Conservation (phyloP, 2,888 invertebrate genomes). For the Thymelicus sylvestris region DNA sequence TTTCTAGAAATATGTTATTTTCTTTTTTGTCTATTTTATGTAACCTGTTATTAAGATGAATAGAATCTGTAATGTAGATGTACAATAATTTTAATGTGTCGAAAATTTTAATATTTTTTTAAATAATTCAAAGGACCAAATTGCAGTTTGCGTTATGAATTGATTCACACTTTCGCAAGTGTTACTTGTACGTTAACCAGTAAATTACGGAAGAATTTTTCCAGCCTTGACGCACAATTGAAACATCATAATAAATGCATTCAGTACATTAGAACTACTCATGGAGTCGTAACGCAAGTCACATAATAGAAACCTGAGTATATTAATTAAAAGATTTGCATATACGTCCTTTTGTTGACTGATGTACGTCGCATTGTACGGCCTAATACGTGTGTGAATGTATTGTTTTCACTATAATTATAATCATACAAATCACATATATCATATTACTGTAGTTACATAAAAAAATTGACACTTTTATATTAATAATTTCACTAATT, state of each 20-base stretch:
- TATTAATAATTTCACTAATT: too few species aligned
- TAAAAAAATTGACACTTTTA: too few species aligned
- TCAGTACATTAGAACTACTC: conserved; percentile 13
- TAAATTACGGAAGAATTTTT: not conserved
- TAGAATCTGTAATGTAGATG: too few species aligned
- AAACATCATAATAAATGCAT: not conserved
- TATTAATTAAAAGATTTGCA: conserved; percentile 27
- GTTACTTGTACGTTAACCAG: conserved; percentile 35
- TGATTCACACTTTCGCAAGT: not conserved
- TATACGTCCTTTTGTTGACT: conserved; percentile 29
- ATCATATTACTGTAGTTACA: not conserved
- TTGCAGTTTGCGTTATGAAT: not conserved
- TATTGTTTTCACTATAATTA: conserved; percentile 11
- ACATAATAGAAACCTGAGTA: conserved; percentile 29
- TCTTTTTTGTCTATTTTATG: conserved; percentile 27
- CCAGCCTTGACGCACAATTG: conserved; percentile 3
- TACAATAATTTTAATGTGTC: not conserved
- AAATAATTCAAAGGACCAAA: not conserved
- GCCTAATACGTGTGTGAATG: conserved; percentile 27
- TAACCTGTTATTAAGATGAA: too few species aligned
- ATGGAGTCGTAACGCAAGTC: conserved; percentile 17
- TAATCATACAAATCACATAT: not conserved
- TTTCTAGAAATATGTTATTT: too few species aligned
- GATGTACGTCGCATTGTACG: conserved; percentile 16
- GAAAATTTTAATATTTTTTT: too few species aligned